Base-by-base conservation (phyloP, 2,113 vertebrate genomes). In the Grammomys surdaster region DNA sequence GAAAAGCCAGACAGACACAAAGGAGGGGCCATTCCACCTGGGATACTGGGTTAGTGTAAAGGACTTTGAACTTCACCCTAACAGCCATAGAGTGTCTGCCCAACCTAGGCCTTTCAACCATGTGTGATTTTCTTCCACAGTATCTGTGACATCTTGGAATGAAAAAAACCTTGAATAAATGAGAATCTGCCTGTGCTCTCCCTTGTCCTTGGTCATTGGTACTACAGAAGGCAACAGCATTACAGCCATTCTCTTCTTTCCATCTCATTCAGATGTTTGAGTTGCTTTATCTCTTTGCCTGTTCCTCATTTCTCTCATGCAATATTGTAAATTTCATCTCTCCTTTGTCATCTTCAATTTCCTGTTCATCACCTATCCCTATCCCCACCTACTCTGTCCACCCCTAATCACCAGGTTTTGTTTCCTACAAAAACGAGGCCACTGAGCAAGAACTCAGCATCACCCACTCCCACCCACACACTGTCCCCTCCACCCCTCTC, bases 51-150 rank as follows among this genome's bases (percentile, higher is more conserved):
- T 22, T 31, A 63, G 31, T 40, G 43, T 51, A 60, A 88, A 76
- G 19, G 28, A 77, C 85, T 60, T 78, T 88, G 70, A 88, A 28
- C 48, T 93, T 78, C 60, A 90, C 67, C 67, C 86, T 54, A 81
- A 76, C 1, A 75, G 77, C 40, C 54, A 72, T 72, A 69, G 19
- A 77, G 19, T 24, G 14, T 91, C 77, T 93, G 51, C 5, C 58
- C 16, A 60, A 33, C 36, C 3, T 40, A 48, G 33, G n/a, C 33
- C 14, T 58, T 56, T 54, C 76, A 60, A 43, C 51, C 60, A 51
- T 9, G 3, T 33, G n/a, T 89, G 19, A 33, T 65, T 46, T 67
- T 80, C 26, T 95, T 67, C 70, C 33, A 69, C 14, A 73, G 33
- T 19, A 75, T 51, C 46, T 69, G 14, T 65, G 75, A 67, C 46